A percentile compares a stretch with the other conserved stretches of the same genome.
phyloP scores from a whole-genome alignment of 2,888 invertebrate species.

The Physocephala rufipes region DNA sequence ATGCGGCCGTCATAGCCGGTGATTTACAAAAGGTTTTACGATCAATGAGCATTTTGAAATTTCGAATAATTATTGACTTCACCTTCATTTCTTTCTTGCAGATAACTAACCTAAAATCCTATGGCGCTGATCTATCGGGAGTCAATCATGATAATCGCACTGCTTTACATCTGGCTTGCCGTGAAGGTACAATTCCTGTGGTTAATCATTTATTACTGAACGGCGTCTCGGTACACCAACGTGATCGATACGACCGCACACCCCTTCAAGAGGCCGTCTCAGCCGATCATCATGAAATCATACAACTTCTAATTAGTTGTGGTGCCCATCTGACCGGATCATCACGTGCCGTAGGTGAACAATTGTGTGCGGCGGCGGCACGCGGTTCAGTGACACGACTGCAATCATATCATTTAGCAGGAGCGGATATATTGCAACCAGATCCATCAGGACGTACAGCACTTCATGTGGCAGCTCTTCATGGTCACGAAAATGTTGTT shows the following conservation, averaged over 20 bases:
- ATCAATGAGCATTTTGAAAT: not conserved
- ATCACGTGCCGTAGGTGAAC: slow-evolving; percentile 71
- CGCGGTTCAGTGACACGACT: slow-evolving; percentile 70
- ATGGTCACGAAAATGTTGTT: slow-evolving; percentile 68
- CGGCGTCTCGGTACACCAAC: slow-evolving; percentile 84
- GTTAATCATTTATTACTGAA: slow-evolving; percentile 78
- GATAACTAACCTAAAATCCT: slow-evolving; percentile 62
- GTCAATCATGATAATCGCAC: slow-evolving; percentile 80
- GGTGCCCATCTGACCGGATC: slow-evolving; percentile 78
- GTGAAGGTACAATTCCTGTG: slow-evolving; percentile 73
- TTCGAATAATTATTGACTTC: not conserved
- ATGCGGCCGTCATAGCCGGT: slow-evolving; percentile 70
- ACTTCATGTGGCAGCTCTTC: slow-evolving; percentile 75
- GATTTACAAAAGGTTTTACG: slow-evolving; percentile 67
- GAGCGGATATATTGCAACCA: slow-evolving; percentile 71
- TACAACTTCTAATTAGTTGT: slow-evolving; percentile 74
- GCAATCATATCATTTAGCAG: slow-evolving; percentile 73
- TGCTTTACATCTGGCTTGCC: slow-evolving; percentile 82
- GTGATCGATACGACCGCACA: slow-evolving; percentile 76
- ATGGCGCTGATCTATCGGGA: slow-evolving; percentile 79
- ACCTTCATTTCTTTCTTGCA: slow-evolving; percentile 30
- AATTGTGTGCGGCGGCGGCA: slow-evolving; percentile 74
- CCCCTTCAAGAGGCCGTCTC: slow-evolving; percentile 78
- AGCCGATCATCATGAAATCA: slow-evolving; percentile 72
- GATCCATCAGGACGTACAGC: slow-evolving; percentile 75